These are phyloP conservation scores for Iguana delicatissima DNA, from an alignment of 2,797 vertebrate genomes.

Conservation along the genomic window DNA sequence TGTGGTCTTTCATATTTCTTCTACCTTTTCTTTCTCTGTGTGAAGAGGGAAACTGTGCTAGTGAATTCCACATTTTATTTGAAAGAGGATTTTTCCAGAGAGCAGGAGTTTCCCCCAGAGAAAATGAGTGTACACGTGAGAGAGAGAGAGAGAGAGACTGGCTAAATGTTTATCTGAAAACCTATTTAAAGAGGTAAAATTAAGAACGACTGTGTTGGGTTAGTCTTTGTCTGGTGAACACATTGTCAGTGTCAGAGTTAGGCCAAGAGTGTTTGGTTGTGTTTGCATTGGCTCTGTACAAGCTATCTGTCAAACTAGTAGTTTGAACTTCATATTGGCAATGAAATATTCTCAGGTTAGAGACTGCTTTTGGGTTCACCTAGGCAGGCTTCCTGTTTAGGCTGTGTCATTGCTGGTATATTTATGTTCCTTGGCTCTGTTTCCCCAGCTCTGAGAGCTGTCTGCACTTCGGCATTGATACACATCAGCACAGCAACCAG, in stretches of 20 bases:
- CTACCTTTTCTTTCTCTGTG: no score
- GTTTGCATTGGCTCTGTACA: not conserved
- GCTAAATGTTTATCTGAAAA: not conserved
- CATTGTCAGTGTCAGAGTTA: not conserved
- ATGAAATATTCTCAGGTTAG: not conserved
- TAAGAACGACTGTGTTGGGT: no score
- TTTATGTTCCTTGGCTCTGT: not conserved
- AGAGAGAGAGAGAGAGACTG: not conserved
- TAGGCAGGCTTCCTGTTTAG: not conserved
- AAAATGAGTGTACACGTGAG: not conserved
- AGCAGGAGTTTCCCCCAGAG: no score
- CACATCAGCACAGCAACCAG: no score
- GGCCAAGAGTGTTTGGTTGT: not conserved
- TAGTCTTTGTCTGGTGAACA: not conserved
- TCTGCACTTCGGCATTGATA: not conserved
- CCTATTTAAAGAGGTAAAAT: not conserved
- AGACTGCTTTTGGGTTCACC: not conserved
- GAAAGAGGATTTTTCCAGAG: not conserved
- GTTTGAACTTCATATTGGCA: not conserved
- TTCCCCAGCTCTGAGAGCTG: not conserved
- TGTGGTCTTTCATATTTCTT: not conserved
- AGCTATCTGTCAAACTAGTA: not conserved
- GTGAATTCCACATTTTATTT: not conserved
- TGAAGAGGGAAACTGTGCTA: no score
- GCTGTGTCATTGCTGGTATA: not conserved